Conservation (phyloP, 2,797 vertebrate species). For the Trichosurus vulpecula region DNA sequence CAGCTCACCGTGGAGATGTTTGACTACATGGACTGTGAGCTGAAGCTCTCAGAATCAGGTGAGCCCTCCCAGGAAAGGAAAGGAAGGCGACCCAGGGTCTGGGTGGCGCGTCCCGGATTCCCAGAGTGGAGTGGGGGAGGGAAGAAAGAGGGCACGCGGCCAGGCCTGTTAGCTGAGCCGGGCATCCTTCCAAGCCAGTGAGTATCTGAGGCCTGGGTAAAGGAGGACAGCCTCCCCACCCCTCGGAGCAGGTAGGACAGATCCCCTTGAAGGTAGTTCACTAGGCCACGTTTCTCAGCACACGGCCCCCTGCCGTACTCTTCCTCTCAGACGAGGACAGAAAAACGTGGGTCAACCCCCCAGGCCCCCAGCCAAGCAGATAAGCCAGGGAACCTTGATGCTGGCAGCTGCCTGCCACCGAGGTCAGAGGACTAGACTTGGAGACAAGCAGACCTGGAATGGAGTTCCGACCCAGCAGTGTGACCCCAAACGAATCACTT, state of each 20-base stretch:
- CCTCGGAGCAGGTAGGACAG: background rate
- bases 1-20: slow-evolving; percentile 99
- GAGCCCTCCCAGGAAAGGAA: slow-evolving; percentile 63
- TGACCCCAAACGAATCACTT: background rate
- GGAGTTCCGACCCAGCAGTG: background rate
- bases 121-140: background rate
- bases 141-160: background rate
- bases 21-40: slow-evolving; percentile 96
- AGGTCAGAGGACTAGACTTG: background rate
- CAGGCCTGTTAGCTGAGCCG: background rate
- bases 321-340: background rate
- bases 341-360: background rate
- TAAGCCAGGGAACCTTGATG: background rate
- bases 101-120: background rate
- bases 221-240: background rate
- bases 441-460: background rate
- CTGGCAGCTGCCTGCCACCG: background rate
- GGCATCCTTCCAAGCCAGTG: background rate
- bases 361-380: background rate
- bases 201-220: background rate
- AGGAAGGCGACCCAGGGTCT: accelerated
- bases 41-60: slow-evolving; percentile 96
- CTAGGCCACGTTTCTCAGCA: background rate
- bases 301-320: background rate
- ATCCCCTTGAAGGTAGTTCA: background rate